A percentile compares a stretch with the other conserved stretches of the same genome.
phyloP scores from a whole-genome alignment of 2,797 vertebrate species.

The Rhinogobio ventralis region DNA sequence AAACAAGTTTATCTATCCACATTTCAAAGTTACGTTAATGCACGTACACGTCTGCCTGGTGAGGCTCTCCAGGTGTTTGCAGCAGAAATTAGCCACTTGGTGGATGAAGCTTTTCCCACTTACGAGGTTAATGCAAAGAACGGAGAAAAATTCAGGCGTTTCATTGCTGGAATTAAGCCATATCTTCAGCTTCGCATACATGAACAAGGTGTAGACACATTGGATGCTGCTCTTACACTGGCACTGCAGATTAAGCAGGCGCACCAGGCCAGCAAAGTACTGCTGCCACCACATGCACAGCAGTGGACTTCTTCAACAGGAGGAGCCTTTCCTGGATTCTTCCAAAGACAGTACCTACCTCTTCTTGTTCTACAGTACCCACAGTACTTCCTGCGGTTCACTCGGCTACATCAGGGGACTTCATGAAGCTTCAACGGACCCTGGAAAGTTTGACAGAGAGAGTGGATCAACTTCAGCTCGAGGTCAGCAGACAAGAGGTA shows the following conservation, averaged over 20 bases:
- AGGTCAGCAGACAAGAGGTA: background rate
- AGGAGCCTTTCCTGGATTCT: background rate
- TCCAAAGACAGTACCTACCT: background rate
- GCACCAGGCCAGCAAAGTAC: background rate
- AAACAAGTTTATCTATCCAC: background rate
- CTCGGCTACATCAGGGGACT: background rate
- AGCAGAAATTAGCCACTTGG: conserved; percentile 11
- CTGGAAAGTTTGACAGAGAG: background rate
- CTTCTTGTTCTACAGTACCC: background rate
- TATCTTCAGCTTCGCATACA: background rate
- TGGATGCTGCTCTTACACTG: background rate
- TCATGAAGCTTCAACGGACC: background rate
- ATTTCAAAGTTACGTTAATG: conserved; percentile 7
- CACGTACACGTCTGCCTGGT: background rate
- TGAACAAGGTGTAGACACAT: background rate
- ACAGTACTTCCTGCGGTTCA: background rate
- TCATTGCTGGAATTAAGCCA: conserved; percentile 16
- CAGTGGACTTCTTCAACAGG: background rate
- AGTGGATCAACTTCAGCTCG: background rate
- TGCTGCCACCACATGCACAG: background rate
- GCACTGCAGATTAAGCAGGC: conserved; percentile 11
- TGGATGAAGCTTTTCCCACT: conserved; percentile 21
- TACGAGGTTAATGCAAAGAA: background rate
- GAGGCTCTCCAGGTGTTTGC: conserved; percentile 10
- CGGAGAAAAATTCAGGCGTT: background rate